A percentile compares a stretch with the other conserved stretches of the same genome.
Evolutionary conservation across 1,140 invertebrate species (phyloP).

Genomic region (Heliconius himera): DNA sequence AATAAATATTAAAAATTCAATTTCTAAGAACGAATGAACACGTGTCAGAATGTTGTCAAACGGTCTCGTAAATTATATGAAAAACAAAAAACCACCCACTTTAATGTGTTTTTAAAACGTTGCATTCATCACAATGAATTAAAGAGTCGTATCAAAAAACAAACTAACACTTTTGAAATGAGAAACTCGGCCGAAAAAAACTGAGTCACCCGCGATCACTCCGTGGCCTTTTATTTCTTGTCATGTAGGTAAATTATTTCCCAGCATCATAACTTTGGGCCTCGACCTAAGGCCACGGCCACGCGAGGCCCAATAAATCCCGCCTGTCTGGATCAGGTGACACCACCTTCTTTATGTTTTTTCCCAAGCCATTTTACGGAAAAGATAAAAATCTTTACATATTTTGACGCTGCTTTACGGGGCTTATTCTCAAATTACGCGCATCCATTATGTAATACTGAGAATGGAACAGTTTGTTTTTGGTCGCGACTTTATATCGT

Average conservation of each 20-base stretch:
- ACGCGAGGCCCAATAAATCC: constrained; percentile 76
- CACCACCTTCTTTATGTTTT: constrained; percentile 83
- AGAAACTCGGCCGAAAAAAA: constrained; percentile 45
- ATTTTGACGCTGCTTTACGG: constrained; percentile 80
- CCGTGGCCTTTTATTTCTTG: constrained; percentile 60
- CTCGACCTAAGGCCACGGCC: constrained; percentile 74
- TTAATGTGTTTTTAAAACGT: constrained; percentile 49
- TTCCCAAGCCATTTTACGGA: constrained; percentile 82
- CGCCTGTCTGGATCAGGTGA: constrained; percentile 80
- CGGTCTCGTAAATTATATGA: constrained; percentile 43
- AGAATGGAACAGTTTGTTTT: constrained; percentile 44
- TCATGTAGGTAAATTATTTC: constrained; percentile 77
- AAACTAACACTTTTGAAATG: constrained; percentile 27
- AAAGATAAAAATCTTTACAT: constrained; percentile 83
- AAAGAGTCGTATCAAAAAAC: constrained; percentile 45
- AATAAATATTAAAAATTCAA: constrained; percentile 47
- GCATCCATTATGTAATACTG: constrained; percentile 75
- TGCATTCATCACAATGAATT: constrained; percentile 44
- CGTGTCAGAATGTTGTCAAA: constrained; percentile 39
- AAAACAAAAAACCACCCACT: constrained; percentile 19
- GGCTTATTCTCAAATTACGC: constrained; percentile 79
- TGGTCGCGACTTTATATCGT: constrained; percentile 9
- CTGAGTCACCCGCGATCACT: constrained; percentile 61
- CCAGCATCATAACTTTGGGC: constrained; percentile 69
- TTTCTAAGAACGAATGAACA: constrained; percentile 47